Evolutionary conservation across 1,140 invertebrate genomes (phyloP), one percentile per base, ranked within the genome.

Genomic region (Anadara kagoshimensis): DNA sequence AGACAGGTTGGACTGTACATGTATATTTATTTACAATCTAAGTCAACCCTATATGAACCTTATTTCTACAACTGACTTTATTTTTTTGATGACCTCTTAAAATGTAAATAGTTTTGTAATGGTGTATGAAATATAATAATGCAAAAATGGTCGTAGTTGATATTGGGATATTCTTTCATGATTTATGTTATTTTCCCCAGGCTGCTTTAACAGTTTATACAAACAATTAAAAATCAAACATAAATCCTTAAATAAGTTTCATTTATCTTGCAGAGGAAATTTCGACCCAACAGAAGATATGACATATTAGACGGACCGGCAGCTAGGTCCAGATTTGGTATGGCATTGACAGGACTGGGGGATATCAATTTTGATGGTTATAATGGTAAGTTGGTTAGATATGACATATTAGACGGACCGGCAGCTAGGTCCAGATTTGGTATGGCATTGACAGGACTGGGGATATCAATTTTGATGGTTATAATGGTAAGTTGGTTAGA

Each of bases 391-490:
- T 43, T 41, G 29, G n/a, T n/a, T n/a, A 49, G 58, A 54, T 68
- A 76, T 56, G 82, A 85, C 53, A 80, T 85, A 36, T 73, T 86
- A 67, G 82, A 83, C 68, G 83, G 84, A 29, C 61, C 76, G 24
- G 65, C 77, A 54, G 73, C 79, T 43, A 72, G 79, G 64, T 80
- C 81, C 11, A 67, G 98, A 84, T 99, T 99, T 88, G 98, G 98
- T 22, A 90, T 96, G 63, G 93, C 97, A 0, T 77, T 99, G 3
- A 93, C 95, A 22, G 93, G 92, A 1, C 89, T 98, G 18, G 95
- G 96, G 97, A 99, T 86, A 94, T 99, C 61, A 97, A 99, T 89
- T 93, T 93, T 74, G 98, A 99, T 90, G 96, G 96, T 11, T 92
- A 85, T 77, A 85, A 91, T 78, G 91, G 90, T 91, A 78, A 58